These are phyloP conservation scores for Eristalis tenax DNA, from an alignment of 2,888 invertebrate species.

Conservation along the genomic window DNA sequence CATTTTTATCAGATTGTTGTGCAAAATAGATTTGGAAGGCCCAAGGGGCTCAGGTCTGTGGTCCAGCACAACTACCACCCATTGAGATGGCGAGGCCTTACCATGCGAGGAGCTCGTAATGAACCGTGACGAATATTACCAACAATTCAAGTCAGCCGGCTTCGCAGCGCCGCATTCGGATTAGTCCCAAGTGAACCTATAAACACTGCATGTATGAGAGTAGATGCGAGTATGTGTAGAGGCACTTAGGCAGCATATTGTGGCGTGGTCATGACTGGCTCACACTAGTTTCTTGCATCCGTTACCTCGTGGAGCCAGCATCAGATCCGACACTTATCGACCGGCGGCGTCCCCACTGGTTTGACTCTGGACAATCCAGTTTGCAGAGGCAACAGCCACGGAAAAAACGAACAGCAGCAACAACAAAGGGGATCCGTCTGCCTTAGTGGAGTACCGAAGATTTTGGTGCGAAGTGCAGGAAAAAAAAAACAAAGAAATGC, in stretches of 20 bases:
- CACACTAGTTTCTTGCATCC: slow-evolving; percentile 48
- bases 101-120: slow-evolving; percentile 59
- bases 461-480: slow-evolving; percentile 46
- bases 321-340: slow-evolving; percentile 53
- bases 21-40: slow-evolving; percentile 47
- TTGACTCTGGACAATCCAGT: slow-evolving; percentile 61
- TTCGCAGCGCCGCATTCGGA: slow-evolving; percentile 29
- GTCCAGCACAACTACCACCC: slow-evolving; percentile 62
- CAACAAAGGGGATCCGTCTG: slow-evolving; percentile 16
- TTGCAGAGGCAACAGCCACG: slow-evolving; percentile 15
- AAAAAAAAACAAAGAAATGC: slow-evolving; percentile 22
- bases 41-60: slow-evolving; percentile 51
- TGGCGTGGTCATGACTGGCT: slow-evolving; percentile 46
- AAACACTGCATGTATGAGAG: neutral
- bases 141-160: slow-evolving; percentile 48
- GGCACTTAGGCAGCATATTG: slow-evolving; percentile 48
- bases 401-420: neutral
- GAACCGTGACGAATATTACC: slow-evolving; percentile 67
- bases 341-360: slow-evolving; percentile 54
- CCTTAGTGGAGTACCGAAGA: slow-evolving; percentile 45
- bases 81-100: slow-evolving; percentile 62
- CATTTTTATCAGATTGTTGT: slow-evolving; percentile 48
- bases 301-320: slow-evolving; percentile 34
- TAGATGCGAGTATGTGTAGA: slow-evolving; percentile 2
- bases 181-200: slow-evolving; percentile 49